Conservation (phyloP, 2,113 vertebrate species). For the mouse (Mus musculus) region DNA sequence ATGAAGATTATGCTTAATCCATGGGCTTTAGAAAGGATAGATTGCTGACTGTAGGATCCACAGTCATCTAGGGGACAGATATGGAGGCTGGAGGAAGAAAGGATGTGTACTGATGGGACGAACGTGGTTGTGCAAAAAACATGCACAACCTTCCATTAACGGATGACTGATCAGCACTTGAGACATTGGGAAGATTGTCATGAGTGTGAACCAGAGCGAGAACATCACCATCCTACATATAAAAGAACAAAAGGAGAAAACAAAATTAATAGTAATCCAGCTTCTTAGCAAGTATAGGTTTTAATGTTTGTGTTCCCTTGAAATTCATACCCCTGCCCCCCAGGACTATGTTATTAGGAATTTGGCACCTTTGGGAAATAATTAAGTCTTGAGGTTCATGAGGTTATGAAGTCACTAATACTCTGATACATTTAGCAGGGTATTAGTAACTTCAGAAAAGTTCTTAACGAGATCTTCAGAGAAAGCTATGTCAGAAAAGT, state of each 20-base stretch:
- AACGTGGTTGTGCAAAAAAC: neutral
- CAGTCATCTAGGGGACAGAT: neutral
- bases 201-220: neutral
- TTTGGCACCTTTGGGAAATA: neutral
- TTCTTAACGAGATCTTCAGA: neutral
- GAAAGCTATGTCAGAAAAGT: neutral
- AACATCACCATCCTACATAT: neutral
- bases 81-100: neutral
- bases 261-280: neutral
- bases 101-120: neutral
- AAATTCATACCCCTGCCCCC: neutral
- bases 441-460: neutral
- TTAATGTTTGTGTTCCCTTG: neutral
- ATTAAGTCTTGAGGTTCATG: neutral
- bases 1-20: neutral
- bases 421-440: too few relatives aligned
- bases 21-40: constrained; percentile 36
- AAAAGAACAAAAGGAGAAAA: neutral
- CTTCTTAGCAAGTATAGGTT: neutral
- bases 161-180: neutral
- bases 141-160: neutral
- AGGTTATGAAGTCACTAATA: too few relatives aligned
- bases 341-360: neutral
- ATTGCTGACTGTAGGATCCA: neutral
- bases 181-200: neutral